A percentile compares a stretch with the other conserved stretches of the same genome.
phyloP scores from a whole-genome alignment of 2,888 invertebrate genomes.

The Octodonta nipae region DNA sequence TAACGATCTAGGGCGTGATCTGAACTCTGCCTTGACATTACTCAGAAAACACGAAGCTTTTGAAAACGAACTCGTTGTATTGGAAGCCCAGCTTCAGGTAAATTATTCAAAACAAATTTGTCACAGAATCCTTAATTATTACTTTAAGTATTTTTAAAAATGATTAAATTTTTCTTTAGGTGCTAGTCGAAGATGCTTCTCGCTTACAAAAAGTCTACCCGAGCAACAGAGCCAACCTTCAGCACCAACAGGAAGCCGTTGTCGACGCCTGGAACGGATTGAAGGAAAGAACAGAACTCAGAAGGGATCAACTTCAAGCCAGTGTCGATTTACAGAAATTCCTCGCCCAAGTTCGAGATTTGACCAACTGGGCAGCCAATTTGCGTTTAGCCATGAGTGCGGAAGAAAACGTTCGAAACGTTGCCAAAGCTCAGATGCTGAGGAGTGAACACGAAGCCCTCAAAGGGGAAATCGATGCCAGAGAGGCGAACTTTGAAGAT shows the following conservation, averaged over 20 bases:
- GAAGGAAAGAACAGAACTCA: constrained; percentile 66
- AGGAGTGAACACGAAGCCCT: constrained; percentile 72
- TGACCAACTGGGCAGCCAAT: constrained; percentile 76
- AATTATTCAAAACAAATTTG: no score
- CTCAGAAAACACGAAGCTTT: constrained; percentile 81
- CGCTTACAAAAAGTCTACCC: constrained; percentile 80
- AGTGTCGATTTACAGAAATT: constrained; percentile 83
- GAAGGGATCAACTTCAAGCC: constrained; percentile 69
- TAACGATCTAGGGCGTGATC: constrained; percentile 64
- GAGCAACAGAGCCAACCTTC: constrained; percentile 79
- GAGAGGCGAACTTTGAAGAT: constrained; percentile 65
- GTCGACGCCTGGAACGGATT: constrained; percentile 77
- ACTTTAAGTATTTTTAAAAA: no score
- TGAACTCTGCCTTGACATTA: constrained; percentile 71
- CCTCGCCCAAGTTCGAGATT: constrained; percentile 68
- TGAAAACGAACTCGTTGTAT: constrained; percentile 82
- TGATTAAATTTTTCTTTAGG: no score
- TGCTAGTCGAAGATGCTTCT: constrained; percentile 84
- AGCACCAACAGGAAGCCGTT: constrained; percentile 73
- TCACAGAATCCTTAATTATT: no score
- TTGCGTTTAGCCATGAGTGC: constrained; percentile 64
- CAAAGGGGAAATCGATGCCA: constrained; percentile 75
- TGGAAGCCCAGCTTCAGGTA: constrained; percentile 83
- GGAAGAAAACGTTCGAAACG: constrained; percentile 70
- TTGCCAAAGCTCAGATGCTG: constrained; percentile 65